A percentile compares a stretch with the other conserved stretches of the same genome.
These are phyloP conservation scores for Geotrypetes seraphini DNA, from an alignment of 2,797 vertebrate species.

Conservation along the genomic window DNA sequence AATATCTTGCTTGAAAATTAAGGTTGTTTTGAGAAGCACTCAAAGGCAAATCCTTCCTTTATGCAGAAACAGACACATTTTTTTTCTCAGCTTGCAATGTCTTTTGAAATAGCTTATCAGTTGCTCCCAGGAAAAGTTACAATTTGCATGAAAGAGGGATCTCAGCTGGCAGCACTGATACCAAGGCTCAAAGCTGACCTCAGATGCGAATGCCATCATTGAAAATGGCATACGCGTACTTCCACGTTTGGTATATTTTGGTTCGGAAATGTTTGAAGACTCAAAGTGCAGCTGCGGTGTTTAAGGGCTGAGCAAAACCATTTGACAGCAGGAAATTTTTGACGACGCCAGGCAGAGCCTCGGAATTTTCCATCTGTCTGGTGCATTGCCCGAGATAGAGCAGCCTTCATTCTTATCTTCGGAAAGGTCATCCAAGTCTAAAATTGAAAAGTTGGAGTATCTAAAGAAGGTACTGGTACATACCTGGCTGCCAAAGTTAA, in stretches of 20 bases:
- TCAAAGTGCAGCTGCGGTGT: background rate
- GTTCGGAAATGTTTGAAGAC: too few species aligned
- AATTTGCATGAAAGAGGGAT: conserved; percentile 16
- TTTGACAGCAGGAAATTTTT: too few species aligned
- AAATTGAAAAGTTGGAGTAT: too few species aligned
- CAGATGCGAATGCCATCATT: background rate
- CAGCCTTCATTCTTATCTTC: too few species aligned
- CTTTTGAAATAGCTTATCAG: conserved; percentile 14
- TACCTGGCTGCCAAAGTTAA: too few species aligned
- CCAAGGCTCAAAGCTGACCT: background rate
- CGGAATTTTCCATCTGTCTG: too few species aligned
- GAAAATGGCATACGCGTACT: background rate
- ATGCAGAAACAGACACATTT: background rate
- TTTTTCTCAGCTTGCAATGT: background rate
- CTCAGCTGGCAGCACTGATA: background rate
- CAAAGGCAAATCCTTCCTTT: conserved; percentile 9
- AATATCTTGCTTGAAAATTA: conserved; percentile 8
- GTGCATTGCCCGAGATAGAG: too few species aligned
- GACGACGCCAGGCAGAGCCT: too few species aligned
- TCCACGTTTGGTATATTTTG: too few species aligned
- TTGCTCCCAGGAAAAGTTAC: conserved; percentile 6
- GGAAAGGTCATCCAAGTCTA: too few species aligned
- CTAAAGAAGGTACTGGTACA: too few species aligned
- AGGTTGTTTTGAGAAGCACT: background rate
- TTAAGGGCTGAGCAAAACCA: background rate